These are phyloP conservation scores for Cheilosia soror DNA, from an alignment of 2,888 invertebrate species.

Conservation along the genomic window DNA sequence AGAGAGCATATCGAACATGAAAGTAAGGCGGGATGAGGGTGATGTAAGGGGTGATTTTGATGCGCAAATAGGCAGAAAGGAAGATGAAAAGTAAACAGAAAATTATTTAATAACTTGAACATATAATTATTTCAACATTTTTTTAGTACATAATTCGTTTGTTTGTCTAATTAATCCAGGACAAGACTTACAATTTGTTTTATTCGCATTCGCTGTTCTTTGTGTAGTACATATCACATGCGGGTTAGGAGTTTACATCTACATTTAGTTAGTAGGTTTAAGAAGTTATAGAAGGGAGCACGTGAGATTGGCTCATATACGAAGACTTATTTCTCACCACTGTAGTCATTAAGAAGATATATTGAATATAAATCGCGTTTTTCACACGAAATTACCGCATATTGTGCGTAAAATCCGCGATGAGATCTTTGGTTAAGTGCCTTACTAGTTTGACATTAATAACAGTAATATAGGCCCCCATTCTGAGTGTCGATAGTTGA, in stretches of 20 bases:
- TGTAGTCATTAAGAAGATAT: too few species aligned
- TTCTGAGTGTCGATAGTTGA: too few species aligned
- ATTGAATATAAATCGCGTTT: too few species aligned
- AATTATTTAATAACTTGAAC: constrained; percentile 73
- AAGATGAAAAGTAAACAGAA: constrained; percentile 71
- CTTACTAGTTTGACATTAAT: too few species aligned
- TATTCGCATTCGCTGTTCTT: constrained; percentile 54
- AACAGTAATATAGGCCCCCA: too few species aligned
- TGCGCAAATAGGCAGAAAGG: constrained; percentile 4
- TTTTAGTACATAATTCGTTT: constrained; percentile 52
- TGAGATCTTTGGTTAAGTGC: too few species aligned
- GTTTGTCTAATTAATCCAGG: constrained; percentile 43
- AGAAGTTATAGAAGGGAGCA: neutral
- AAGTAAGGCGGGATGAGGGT: neutral
- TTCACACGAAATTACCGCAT: too few species aligned
- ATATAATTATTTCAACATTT: constrained; percentile 64
- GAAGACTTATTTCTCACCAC: too few species aligned
- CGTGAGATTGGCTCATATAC: too few species aligned
- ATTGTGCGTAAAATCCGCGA: too few species aligned
- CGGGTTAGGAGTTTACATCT: constrained; percentile 49
- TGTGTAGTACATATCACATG: constrained; percentile 29
- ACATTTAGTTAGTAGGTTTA: constrained; percentile 16
- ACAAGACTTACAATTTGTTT: constrained; percentile 57
- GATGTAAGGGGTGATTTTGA: constrained; percentile 30
- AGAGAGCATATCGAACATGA: constrained; percentile 9